Percentiles rank a stretch among this genome's conserved stretches.
These are phyloP conservation scores for Formicarius rufipectus DNA, from an alignment of 2,113 vertebrate species.

Conservation along the genomic window DNA sequence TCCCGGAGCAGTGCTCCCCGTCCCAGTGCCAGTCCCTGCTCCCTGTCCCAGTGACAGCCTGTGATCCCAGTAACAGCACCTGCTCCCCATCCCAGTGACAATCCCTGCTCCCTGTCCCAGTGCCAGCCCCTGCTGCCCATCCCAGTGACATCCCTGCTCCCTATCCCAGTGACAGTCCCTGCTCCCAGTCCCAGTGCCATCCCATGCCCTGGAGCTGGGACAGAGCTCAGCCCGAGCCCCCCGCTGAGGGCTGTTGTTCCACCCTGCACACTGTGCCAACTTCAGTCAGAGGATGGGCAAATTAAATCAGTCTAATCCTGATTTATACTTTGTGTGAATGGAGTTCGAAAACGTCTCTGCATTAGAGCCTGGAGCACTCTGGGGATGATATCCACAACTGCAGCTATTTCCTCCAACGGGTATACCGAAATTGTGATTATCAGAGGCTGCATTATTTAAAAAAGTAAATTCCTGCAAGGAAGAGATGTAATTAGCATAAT, in stretches of 20 bases:
- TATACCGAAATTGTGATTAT: background rate
- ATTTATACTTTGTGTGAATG: background rate
- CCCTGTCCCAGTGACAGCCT: background rate
- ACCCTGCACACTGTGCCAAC: background rate
- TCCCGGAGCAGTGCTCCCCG: background rate
- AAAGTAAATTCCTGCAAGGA: background rate
- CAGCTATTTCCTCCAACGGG: background rate
- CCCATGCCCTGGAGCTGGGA: background rate
- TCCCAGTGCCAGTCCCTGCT: background rate
- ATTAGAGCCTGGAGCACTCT: background rate
- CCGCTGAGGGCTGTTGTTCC: background rate
- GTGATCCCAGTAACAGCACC: too few relatives aligned
- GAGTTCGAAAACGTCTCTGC: background rate
- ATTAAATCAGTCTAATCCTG: background rate
- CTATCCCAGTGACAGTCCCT: background rate
- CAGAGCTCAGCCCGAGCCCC: background rate
- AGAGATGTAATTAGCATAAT: background rate
- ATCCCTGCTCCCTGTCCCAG: background rate
- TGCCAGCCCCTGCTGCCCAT: background rate
- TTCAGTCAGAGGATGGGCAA: background rate
- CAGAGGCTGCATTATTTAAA: background rate
- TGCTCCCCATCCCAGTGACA: background rate
- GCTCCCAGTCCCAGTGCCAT: too few relatives aligned
- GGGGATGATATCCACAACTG: background rate
- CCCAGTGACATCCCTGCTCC: too few relatives aligned